phyloP scores from a whole-genome alignment of 2,113 vertebrate species.

The Lepisosteus oculatus region DNA sequence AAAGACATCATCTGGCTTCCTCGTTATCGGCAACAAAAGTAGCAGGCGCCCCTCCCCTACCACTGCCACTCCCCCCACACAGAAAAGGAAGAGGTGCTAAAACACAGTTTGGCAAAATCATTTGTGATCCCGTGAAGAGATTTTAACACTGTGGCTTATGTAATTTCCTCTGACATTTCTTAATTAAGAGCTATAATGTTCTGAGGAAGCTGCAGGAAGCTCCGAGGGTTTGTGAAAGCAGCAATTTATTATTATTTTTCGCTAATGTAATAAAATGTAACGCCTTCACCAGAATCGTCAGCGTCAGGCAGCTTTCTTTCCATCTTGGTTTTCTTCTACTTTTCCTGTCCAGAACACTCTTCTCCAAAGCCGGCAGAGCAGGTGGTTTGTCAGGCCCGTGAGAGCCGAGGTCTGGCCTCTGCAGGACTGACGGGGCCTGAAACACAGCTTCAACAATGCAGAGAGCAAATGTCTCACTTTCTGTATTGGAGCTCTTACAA shows the following conservation, averaged over 20 bases:
- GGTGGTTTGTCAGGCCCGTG: too few relatives aligned
- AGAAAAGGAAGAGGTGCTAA: constrained; percentile 35
- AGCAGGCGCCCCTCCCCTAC: constrained; percentile 16
- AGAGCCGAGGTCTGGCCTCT: too few relatives aligned
- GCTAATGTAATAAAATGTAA: background rate
- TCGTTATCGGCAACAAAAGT: constrained; percentile 33
- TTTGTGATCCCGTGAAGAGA: constrained; percentile 51
- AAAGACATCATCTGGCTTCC: constrained; percentile 29
- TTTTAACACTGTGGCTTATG: constrained; percentile 47
- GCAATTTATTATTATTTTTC: background rate
- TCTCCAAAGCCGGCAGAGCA: too few relatives aligned
- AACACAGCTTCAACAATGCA: too few relatives aligned
- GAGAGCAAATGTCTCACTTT: too few relatives aligned
- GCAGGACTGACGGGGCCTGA: too few relatives aligned
- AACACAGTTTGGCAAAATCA: constrained; percentile 53
- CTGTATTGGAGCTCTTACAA: too few relatives aligned
- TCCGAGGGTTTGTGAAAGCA: background rate
- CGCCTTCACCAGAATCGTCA: background rate
- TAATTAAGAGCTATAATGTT: constrained; percentile 6
- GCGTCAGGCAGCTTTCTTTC: too few relatives aligned
- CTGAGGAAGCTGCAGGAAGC: background rate
- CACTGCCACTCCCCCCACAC: constrained; percentile 36
- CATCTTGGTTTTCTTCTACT: too few relatives aligned
- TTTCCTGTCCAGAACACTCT: too few relatives aligned
- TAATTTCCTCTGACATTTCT: constrained; percentile 5